Conservation (phyloP, 2,797 vertebrate genomes). For the Borostomias antarcticus region DNA sequence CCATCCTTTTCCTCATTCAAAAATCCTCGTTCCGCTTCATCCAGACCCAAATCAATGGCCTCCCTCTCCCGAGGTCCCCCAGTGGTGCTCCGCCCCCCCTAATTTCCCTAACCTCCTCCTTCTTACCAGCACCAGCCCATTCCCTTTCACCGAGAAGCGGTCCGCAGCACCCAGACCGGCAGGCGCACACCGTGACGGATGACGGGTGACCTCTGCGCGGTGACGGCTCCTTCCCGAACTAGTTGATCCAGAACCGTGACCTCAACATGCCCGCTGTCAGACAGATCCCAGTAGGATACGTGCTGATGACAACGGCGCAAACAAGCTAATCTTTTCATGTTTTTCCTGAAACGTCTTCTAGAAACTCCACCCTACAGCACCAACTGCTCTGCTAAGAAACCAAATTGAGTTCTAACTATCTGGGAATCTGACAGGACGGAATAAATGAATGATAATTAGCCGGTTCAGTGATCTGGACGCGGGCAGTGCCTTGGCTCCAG, state of each 20-base stretch:
- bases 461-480: not conserved
- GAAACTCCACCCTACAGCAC: not conserved
- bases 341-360: not conserved
- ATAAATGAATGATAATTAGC: slow-evolving; percentile 1
- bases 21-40: not conserved
- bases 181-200: not conserved
- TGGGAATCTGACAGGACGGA: no score
- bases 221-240: not conserved
- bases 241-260: not conserved
- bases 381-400: not conserved
- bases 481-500: no score
- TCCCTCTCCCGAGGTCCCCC: slow-evolving; percentile 11
- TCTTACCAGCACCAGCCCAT: slow-evolving; percentile 8
- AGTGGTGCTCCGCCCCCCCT: slow-evolving; percentile 20
- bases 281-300: not conserved
- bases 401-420: not conserved
- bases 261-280: not conserved
- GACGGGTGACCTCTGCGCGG: not conserved
- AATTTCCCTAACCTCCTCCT: not conserved
- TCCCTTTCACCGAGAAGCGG: not conserved
- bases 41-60: slow-evolving; percentile 21
- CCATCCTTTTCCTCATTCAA: not conserved
- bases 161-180: not conserved
- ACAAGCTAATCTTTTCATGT: not conserved
- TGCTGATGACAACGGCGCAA: not conserved